A percentile compares a stretch with the other conserved stretches of the same genome.
phyloP scores from a whole-genome alignment of 2,797 vertebrate genomes.

The Nyctalus aviator region DNA sequence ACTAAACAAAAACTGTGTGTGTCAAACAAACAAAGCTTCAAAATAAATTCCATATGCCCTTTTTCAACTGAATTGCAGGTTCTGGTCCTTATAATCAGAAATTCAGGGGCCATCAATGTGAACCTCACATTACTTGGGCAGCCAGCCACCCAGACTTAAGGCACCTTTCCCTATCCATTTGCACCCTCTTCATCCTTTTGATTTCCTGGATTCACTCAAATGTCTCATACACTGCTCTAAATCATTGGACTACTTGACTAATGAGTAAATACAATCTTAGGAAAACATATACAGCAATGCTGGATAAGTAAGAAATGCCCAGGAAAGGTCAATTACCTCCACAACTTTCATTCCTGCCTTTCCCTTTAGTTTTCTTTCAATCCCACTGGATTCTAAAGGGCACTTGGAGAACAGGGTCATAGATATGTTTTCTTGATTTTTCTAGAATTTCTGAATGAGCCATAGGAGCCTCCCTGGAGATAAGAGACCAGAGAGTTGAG shows the following conservation, averaged over 20 bases:
- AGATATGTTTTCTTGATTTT: neutral
- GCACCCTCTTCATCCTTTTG: neutral
- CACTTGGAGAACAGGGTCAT: neutral
- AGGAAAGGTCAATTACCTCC: neutral
- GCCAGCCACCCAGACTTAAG: neutral
- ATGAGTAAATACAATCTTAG: neutral
- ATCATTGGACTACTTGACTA: neutral
- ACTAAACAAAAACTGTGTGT: neutral
- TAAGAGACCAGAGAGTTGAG: neutral
- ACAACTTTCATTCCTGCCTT: neutral
- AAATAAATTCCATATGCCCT: neutral
- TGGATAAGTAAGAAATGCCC: neutral
- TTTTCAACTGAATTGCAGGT: neutral
- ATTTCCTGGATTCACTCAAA: neutral
- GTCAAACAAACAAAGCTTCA: constrained; percentile 28
- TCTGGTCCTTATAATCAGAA: neutral
- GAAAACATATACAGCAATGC: neutral
- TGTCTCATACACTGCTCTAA: neutral
- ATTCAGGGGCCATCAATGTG: neutral
- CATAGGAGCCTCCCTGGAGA: neutral
- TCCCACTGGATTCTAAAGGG: neutral
- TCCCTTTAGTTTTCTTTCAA: neutral
- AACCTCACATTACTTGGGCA: neutral
- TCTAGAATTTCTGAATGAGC: neutral
- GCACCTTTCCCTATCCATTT: neutral